These are phyloP conservation scores for Enteromius anoplus DNA, from an alignment of 2,797 vertebrate species.

Conservation along the genomic window DNA sequence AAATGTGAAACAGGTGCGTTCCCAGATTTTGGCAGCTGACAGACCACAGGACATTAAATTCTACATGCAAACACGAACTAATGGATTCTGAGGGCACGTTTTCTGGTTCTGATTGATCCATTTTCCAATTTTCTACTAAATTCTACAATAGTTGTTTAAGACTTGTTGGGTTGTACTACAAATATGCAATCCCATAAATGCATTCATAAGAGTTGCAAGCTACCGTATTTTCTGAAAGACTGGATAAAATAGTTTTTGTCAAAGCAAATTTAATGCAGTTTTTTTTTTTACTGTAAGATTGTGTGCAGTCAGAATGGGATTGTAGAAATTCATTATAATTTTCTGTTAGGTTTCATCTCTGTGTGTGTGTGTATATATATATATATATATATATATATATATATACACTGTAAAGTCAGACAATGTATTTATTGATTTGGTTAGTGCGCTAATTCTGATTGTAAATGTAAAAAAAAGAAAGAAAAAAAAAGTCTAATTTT, in stretches of 20 bases:
- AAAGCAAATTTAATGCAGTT: not conserved
- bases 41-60: not conserved
- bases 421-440: too few species aligned
- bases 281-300: not conserved
- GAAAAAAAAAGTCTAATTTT: too few species aligned
- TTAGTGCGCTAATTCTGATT: too few species aligned
- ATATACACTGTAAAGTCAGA: too few species aligned
- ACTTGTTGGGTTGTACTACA: not conserved
- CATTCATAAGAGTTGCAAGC: not conserved
- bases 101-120: not conserved
- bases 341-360: not conserved
- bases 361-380: too few species aligned
- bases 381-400: too few species aligned
- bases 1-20: conserved; percentile 24
- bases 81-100: conserved; percentile 2
- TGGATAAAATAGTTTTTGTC: not conserved
- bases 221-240: not conserved
- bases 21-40: conserved; percentile 8
- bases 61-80: not conserved
- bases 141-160: not conserved
- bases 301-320: not conserved
- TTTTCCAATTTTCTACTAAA: not conserved
- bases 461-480: too few species aligned
- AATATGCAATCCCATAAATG: not conserved
- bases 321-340: not conserved